Percentiles rank a stretch among this genome's conserved stretches.
These are phyloP conservation scores for Elmis aenea DNA, from an alignment of 2,888 invertebrate species.

Conservation along the genomic window DNA sequence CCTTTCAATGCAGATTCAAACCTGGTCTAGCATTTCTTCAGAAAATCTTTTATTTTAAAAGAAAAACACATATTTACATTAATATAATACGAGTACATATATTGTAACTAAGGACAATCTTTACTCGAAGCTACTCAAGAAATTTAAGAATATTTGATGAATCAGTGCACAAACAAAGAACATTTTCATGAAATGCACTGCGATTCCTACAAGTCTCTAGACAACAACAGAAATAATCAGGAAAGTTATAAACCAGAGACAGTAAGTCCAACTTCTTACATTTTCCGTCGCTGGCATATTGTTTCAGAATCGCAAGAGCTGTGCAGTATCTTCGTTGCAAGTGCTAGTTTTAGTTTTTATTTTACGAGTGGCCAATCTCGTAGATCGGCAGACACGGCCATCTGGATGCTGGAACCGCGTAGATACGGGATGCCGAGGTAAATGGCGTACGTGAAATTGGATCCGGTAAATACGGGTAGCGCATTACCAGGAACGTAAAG, in stretches of 20 bases:
- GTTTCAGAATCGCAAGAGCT: slow-evolving; percentile 6
- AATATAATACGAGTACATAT: too few species aligned
- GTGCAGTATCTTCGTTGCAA: slow-evolving; percentile 12
- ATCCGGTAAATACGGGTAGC: slow-evolving; percentile 23
- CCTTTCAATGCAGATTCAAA: too few species aligned
- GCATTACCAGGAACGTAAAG: slow-evolving; percentile 21
- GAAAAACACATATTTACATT: too few species aligned
- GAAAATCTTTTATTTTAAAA: too few species aligned
- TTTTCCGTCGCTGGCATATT: slow-evolving; percentile 5
- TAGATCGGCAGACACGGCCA: slow-evolving; percentile 21
- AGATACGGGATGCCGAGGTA: slow-evolving; percentile 21
- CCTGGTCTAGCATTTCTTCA: too few species aligned
- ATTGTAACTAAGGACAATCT: too few species aligned
- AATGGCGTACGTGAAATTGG: slow-evolving; percentile 25
- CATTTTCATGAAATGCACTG: too few species aligned
- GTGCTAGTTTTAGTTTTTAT: slow-evolving; percentile 18
- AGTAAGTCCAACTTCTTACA: slow-evolving; percentile 15
- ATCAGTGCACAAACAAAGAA: too few species aligned
- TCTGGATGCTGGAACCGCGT: slow-evolving; percentile 21
- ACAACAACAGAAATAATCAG: too few species aligned
- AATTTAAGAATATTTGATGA: too few species aligned
- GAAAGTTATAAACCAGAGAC: slow-evolving; percentile 11
- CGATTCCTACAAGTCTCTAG: too few species aligned
- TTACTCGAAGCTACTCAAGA: too few species aligned
- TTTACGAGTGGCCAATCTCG: slow-evolving; percentile 24